Conservation (phyloP, 2,113 vertebrate genomes). For the Nothocercus nigrocapillus region DNA sequence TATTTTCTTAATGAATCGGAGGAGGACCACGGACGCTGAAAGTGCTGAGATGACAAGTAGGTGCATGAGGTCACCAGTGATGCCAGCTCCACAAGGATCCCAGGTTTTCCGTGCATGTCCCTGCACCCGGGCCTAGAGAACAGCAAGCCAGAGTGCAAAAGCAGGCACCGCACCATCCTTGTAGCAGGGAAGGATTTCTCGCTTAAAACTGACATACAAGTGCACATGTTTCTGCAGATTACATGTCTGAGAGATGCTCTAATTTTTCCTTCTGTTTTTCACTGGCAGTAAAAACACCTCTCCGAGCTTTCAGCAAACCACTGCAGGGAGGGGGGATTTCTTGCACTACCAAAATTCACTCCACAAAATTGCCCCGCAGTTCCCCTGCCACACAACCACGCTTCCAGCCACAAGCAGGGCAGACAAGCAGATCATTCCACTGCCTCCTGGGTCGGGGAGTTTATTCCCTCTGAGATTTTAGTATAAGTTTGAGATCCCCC, state of each 20-base stretch:
- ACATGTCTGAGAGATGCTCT: constrained; percentile 10
- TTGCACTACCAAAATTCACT: not conserved
- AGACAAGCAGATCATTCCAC: constrained; percentile 20
- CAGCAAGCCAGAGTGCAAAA: not conserved
- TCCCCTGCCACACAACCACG: not conserved
- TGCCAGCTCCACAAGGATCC: not conserved
- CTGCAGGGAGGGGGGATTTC: not conserved
- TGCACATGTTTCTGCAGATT: constrained; percentile 35
- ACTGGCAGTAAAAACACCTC: constrained; percentile 18
- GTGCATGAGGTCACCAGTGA: not conserved
- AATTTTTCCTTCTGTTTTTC: constrained; percentile 50
- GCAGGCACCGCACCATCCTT: not conserved
- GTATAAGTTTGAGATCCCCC: constrained; percentile 32
- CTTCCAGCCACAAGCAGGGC: not conserved
- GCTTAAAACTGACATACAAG: constrained; percentile 18
- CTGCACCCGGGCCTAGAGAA: not conserved
- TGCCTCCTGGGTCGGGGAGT: constrained; percentile 34
- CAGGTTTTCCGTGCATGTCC: not conserved
- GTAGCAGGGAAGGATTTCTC: constrained; percentile 5
- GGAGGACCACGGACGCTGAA: constrained; percentile 26
- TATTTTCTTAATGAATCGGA: constrained; percentile 56
- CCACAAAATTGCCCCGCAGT: constrained; percentile 1
- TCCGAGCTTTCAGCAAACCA: not conserved
- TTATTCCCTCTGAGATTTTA: constrained; percentile 50
- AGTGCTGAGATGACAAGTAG: constrained; percentile 31